These are phyloP conservation scores for Drosophila guanche DNA, from an alignment of 1,140 invertebrate genomes.

Conservation along the genomic window DNA sequence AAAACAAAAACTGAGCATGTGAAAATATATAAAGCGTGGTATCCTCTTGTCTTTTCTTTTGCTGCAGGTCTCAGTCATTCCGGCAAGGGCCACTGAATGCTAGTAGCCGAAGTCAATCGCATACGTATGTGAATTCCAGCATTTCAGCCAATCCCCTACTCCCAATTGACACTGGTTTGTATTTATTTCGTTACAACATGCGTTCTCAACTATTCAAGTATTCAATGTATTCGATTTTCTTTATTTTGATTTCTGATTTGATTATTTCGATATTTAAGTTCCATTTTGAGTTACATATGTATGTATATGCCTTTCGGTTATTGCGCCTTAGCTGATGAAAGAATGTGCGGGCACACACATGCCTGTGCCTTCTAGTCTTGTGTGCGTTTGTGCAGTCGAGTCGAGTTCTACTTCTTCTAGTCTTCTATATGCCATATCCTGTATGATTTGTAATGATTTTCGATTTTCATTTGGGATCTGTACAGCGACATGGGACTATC, in stretches of 20 bases:
- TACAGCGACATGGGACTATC: conserved; percentile 83
- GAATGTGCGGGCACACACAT: conserved; percentile 9
- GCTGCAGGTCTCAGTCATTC: conserved; percentile 93
- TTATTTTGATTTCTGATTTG: conserved; percentile 38
- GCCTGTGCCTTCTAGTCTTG: too few species aligned
- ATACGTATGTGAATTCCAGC: conserved; percentile 87
- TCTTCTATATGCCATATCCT: conserved; percentile 29
- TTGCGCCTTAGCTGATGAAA: conserved; percentile 47
- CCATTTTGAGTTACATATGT: conserved; percentile 22
- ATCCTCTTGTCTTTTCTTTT: conserved; percentile 88
- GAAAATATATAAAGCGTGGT: conserved; percentile 83
- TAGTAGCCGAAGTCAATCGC: conserved; percentile 84
- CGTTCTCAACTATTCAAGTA: conserved; percentile 45
- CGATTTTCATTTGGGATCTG: conserved; percentile 34
- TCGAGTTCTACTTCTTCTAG: conserved; percentile 39
- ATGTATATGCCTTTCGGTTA: conserved; percentile 24
- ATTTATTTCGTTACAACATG: conserved; percentile 76
- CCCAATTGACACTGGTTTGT: conserved; percentile 89
- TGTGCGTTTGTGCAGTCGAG: conserved; percentile 54
- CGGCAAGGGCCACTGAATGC: conserved; percentile 87
- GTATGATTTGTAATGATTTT: conserved; percentile 33
- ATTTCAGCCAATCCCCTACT: conserved; percentile 93
- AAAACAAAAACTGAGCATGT: conserved; percentile 72
- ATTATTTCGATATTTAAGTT: conserved; percentile 32
- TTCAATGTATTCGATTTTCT: conserved; percentile 45